Conservation (phyloP, 1,140 invertebrate species). For the Aphis craccivora region DNA sequence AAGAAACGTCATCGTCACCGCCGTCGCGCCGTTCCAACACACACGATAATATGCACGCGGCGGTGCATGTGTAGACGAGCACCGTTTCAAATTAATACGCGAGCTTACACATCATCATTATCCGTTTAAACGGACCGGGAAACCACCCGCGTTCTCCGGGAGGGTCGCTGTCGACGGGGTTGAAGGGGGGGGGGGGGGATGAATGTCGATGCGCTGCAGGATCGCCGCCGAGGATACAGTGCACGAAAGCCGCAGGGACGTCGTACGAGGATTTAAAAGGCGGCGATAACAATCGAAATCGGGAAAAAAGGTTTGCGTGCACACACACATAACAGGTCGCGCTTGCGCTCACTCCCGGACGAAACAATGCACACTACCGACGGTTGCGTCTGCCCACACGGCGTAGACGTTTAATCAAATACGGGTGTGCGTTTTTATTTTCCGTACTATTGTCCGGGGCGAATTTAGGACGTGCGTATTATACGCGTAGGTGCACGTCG, state of each 20-base stretch:
- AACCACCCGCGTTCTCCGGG: not conserved
- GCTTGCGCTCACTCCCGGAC: not conserved
- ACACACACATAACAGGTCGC: not conserved
- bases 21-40: not conserved
- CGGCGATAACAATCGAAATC: not conserved
- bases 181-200: rapidly evolving
- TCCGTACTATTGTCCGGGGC: no score
- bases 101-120: not conserved
- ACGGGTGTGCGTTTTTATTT: not conserved
- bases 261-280: not conserved
- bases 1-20: not conserved
- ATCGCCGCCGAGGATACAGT: not conserved
- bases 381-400: not conserved
- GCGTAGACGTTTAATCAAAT: not conserved
- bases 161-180: no score
- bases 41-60: not conserved
- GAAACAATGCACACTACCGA: not conserved
- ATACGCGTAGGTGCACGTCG: no score
- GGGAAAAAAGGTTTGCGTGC: not conserved
- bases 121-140: not conserved
- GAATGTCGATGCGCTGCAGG: not conserved
- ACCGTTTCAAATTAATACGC: not conserved
- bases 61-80: not conserved
- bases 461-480: no score
- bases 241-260: not conserved